Percentiles rank a stretch among this genome's conserved stretches.
phyloP scores from a whole-genome alignment of 2,797 vertebrate species.

The Coluber constrictor region DNA sequence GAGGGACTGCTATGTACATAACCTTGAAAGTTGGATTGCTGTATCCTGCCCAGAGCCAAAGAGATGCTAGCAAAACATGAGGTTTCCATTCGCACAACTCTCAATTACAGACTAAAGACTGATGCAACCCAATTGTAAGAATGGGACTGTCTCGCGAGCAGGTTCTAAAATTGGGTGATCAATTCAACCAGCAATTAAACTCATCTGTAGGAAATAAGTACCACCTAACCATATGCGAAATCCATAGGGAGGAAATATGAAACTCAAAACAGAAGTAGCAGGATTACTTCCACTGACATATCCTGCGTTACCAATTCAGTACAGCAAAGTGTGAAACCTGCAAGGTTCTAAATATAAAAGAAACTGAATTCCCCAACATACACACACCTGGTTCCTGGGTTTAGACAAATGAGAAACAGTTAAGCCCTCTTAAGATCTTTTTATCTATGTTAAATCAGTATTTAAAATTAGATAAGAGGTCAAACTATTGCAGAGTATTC shows the following conservation, averaged over 20 bases:
- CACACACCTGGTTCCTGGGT: not conserved
- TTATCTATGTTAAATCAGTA: not conserved
- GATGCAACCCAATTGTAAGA: not conserved
- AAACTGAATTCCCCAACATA: not conserved
- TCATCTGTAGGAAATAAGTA: not conserved
- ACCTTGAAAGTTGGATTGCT: not conserved
- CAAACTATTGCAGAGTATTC: not conserved
- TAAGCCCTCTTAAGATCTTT: conserved; percentile 3
- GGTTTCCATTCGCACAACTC: not conserved
- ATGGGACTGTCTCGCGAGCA: not conserved
- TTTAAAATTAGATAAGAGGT: conserved; percentile 17
- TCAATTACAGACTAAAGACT: not conserved
- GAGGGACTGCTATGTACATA: not conserved
- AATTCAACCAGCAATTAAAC: not conserved
- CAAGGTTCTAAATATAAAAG: conserved; percentile 5
- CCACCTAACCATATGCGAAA: not conserved
- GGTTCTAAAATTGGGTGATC: too few species aligned
- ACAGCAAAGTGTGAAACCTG: not conserved
- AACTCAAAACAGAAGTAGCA: conserved; percentile 14
- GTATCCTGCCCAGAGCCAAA: not conserved
- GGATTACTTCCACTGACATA: conserved; percentile 28
- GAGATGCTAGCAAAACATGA: not conserved
- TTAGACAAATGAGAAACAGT: not conserved
- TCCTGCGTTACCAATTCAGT: not conserved
- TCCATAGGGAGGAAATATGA: not conserved